phyloP scores from a whole-genome alignment of 2,113 vertebrate genomes.

The Sapajus apella region DNA sequence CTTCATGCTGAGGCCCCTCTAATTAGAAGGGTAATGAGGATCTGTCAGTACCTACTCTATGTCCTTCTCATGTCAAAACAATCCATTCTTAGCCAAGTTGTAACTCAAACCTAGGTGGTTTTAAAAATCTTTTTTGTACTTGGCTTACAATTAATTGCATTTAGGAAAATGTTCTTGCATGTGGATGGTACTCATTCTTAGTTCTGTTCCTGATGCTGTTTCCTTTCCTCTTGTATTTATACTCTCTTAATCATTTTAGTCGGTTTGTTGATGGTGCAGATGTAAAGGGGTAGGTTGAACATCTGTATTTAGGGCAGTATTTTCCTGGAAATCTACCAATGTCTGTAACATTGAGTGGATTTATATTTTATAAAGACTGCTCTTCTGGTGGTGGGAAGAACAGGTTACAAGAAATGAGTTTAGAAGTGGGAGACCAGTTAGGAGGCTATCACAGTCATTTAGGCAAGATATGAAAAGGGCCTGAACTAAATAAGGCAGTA shows the following conservation, averaged over 20 bases:
- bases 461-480: neutral
- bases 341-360: neutral
- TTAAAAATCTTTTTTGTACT: neutral
- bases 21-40: neutral
- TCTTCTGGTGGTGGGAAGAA: slow-evolving; percentile 8
- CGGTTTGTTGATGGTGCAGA: neutral
- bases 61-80: slow-evolving; percentile 32
- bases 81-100: neutral
- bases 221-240: slow-evolving; percentile 1
- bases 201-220: neutral
- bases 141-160: neutral
- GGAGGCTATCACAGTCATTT: neutral
- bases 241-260: neutral
- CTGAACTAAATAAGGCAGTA: neutral
- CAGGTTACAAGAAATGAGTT: neutral
- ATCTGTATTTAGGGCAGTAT: neutral
- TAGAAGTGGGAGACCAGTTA: neutral
- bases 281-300: neutral
- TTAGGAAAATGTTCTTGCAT: slow-evolving; percentile 7
- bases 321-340: neutral
- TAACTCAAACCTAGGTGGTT: neutral
- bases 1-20: neutral
- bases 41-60: neutral
- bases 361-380: slow-evolving; percentile 18
- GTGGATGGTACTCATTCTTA: neutral